Conservation (phyloP, 2,797 vertebrate species). For the Naso thynnoides region DNA sequence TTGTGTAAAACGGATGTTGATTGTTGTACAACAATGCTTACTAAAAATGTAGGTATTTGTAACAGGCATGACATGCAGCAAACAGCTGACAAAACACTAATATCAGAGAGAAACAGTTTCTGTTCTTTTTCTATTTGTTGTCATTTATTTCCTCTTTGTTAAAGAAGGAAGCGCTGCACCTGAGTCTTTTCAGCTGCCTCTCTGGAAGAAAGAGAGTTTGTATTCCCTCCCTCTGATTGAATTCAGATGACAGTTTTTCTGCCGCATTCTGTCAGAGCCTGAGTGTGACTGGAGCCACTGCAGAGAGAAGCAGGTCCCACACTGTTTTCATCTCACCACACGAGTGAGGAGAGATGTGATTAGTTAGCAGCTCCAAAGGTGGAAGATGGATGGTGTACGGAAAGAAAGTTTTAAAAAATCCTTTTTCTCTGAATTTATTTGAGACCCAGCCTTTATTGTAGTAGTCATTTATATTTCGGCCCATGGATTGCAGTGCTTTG, state of each 20-base stretch:
- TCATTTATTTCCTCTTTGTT: constrained; percentile 29
- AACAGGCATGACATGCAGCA: constrained; percentile 6
- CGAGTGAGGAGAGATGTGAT: constrained; percentile 41
- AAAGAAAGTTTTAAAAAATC: constrained; percentile 14
- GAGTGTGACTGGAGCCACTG: constrained; percentile 65
- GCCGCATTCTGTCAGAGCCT: constrained; percentile 80
- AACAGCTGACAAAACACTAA: constrained; percentile 12
- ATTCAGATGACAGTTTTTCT: constrained; percentile 75
- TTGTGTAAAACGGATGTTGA: not conserved
- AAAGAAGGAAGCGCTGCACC: constrained; percentile 38
- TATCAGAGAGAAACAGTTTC: not conserved
- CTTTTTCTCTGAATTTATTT: constrained; percentile 15
- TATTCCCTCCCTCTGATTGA: constrained; percentile 59
- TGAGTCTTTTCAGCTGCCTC: constrained; percentile 42
- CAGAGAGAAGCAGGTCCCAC: constrained; percentile 68
- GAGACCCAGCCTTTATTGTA: not conserved
- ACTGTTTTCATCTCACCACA: constrained; percentile 54
- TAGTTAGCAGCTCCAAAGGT: constrained; percentile 51
- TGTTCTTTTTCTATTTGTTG: not conserved
- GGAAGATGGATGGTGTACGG: constrained; percentile 46
- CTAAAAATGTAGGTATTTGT: not conserved
- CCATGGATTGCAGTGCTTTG: not conserved
- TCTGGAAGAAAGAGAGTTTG: constrained; percentile 50
- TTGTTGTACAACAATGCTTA: not conserved
- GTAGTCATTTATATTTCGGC: not conserved